phyloP scores from a whole-genome alignment of 2,113 vertebrate species.

The Paradisaea rubra region DNA sequence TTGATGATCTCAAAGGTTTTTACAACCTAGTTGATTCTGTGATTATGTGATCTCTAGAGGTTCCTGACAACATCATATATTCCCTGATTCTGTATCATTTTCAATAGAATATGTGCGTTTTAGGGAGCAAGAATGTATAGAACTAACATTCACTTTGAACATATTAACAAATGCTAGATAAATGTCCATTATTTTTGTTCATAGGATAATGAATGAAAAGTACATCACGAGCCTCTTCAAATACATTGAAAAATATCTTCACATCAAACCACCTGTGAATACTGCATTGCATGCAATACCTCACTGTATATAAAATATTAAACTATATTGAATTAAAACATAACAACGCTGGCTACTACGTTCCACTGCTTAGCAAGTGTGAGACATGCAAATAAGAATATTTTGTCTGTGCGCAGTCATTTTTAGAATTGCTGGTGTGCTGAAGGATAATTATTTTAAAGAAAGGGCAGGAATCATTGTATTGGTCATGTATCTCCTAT shows the following conservation, averaged over 20 bases:
- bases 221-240: not conserved
- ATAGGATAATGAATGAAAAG: accelerated
- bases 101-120: not conserved
- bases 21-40: not conserved
- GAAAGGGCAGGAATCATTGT: not conserved
- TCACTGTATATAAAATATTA: not conserved
- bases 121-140: not conserved
- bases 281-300: not conserved
- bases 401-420: not conserved
- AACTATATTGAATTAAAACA: not conserved
- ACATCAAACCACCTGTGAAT: not conserved
- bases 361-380: not conserved
- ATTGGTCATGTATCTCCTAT: not conserved
- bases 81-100: not conserved
- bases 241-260: not conserved
- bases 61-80: not conserved
- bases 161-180: not conserved
- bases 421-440: not conserved
- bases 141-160: not conserved
- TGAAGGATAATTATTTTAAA: not conserved
- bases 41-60: not conserved
- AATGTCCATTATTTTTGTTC: not conserved
- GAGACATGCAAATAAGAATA: not conserved
- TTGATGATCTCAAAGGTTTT: not conserved
- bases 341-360: not conserved